phyloP scores from a whole-genome alignment of 2,797 vertebrate species.

The Eulemur albifrons region DNA sequence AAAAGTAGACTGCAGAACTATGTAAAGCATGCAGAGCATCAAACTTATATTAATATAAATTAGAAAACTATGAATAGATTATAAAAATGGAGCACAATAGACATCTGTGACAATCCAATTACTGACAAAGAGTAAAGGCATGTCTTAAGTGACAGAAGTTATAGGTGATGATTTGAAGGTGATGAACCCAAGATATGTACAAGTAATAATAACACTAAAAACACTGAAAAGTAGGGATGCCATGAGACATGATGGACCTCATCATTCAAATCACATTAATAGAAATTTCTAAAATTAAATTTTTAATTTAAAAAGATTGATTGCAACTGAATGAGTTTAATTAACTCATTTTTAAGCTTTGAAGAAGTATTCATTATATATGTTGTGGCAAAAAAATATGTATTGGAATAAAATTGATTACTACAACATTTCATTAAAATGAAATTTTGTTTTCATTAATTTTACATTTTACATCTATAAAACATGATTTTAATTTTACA shows the following conservation, averaged over 20 bases:
- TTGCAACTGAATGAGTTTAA: background rate
- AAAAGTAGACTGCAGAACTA: background rate
- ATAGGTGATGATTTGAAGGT: background rate
- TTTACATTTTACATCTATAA: background rate
- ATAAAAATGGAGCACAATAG: background rate
- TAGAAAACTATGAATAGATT: background rate
- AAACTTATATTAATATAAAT: background rate
- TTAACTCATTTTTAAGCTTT: background rate
- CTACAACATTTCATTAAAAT: background rate
- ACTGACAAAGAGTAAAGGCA: background rate
- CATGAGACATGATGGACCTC: background rate
- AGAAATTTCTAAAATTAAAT: background rate
- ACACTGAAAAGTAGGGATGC: background rate
- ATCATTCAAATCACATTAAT: background rate
- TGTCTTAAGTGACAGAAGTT: background rate
- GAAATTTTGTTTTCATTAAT: background rate
- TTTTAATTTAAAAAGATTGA: background rate
- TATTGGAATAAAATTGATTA: background rate
- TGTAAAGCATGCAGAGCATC: background rate
- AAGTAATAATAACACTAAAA: background rate
- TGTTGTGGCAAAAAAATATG: background rate
- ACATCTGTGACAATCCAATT: background rate
- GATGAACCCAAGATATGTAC: background rate
- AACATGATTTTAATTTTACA: background rate
- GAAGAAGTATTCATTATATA: background rate